A percentile compares a stretch with the other conserved stretches of the same genome.
These are phyloP conservation scores for Pteropus alecto DNA, from an alignment of 2,113 vertebrate species.

Conservation along the genomic window DNA sequence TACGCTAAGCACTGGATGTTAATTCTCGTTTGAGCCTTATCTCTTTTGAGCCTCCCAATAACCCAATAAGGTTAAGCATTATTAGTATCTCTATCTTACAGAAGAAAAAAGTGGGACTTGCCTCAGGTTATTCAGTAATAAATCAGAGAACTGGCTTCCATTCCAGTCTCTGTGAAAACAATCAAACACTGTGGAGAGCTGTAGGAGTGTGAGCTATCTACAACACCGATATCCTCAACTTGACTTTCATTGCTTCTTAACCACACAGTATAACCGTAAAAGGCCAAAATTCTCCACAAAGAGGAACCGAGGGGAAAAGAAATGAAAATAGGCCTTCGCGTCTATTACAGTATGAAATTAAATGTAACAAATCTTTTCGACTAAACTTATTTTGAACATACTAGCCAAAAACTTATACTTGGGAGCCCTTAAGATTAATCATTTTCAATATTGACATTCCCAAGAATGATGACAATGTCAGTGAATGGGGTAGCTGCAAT, in stretches of 20 bases:
- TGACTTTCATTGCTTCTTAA: conserved; percentile 22
- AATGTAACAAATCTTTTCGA: conserved; percentile 52
- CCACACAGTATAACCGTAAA: conserved; percentile 57
- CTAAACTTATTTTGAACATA: conserved; percentile 31
- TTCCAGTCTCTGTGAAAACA: background rate
- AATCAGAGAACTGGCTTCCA: conserved; percentile 53
- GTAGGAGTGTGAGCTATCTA: background rate
- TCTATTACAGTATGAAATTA: conserved; percentile 17
- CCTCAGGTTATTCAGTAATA: conserved; percentile 41
- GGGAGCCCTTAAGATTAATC: background rate
- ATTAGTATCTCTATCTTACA: background rate
- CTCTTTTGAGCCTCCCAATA: conserved; percentile 30
- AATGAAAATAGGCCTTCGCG: background rate
- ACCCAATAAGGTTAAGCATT: conserved; percentile 37
- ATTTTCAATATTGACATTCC: background rate
- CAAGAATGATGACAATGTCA: background rate
- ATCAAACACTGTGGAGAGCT: conserved; percentile 1
- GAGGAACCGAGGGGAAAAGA: conserved; percentile 15
- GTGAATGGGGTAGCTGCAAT: background rate
- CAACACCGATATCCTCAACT: background rate
- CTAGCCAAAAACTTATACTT: background rate
- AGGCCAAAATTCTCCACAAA: conserved; percentile 5
- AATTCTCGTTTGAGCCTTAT: conserved; percentile 50
- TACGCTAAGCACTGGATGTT: conserved; percentile 6
- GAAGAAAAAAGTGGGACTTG: conserved; percentile 33